Evolutionary conservation across 1,140 invertebrate genomes (phyloP), one percentile per base, ranked within the genome.

Genomic region (Euura saliciscinereae): DNA sequence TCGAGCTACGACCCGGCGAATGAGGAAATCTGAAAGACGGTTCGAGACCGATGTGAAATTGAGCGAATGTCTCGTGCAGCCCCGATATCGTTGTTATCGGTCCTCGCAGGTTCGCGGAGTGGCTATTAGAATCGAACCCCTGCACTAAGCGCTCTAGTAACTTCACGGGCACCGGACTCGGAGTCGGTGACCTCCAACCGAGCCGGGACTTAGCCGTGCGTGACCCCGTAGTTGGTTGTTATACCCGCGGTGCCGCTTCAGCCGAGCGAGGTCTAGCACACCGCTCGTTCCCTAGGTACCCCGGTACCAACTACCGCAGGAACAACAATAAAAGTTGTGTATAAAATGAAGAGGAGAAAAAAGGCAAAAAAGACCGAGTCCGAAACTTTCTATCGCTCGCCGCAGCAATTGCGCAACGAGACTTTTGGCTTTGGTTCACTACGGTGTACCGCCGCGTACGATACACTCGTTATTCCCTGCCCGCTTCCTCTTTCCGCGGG

Each of bases 61-160:
- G n/a, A 51, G n/a, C 46, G 46, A 51, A 1, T 51, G 7, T 51
- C 46, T 8, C 46, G 2, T 28, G 28, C 28, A 28, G 28, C 28
- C 28, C 1, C 28, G 28, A 28, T 28, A 28, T 28, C 28, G 28
- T 28, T 28, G 28, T 28, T 28, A 28, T 28, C 28, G 28, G 28
- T 28, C 28, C 28, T 28, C 28, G 28, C 28, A 28, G 28, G 28
- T 28, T 28, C 28, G 28, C 28, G 28, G 28, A 28, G 28, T 28
- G 28, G 28, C 28, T 28, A 28, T 28, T 28, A 28, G 28, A 28
- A 28, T 28, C 28, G 28, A 28, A 51, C 7, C 46, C 7, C 46
- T 51, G n/a, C 46, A 51, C 76, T 79, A 80, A 84, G 84, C 85
- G 85, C 85, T 87, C 85, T 84, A 86, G 82, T 86, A 87, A 87